Percentiles rank a stretch among this genome's conserved stretches.
phyloP scores from a whole-genome alignment of 2,888 invertebrate genomes.

The Noctua janthina region DNA sequence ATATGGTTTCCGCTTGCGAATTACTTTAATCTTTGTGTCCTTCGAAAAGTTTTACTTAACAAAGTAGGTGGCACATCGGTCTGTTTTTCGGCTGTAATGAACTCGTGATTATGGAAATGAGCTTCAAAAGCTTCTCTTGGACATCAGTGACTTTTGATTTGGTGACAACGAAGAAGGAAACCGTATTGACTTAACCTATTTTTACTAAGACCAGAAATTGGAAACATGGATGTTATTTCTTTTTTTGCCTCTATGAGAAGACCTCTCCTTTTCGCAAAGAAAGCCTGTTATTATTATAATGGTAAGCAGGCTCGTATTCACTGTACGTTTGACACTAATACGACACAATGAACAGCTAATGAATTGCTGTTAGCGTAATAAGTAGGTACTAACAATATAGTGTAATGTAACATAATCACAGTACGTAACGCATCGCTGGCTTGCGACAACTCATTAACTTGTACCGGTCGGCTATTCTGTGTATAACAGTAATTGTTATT shows the following conservation, averaged over 20 bases:
- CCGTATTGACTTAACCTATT: not conserved
- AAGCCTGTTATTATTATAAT: not conserved
- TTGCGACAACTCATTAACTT: constrained; percentile 26
- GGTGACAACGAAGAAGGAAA: not conserved
- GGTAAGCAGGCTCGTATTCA: not conserved
- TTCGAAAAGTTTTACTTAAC: not conserved
- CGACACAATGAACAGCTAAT: constrained; percentile 30
- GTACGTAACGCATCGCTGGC: constrained; percentile 31
- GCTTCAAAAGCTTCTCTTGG: not conserved
- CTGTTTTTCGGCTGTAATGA: not conserved
- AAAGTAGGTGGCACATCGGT: not conserved
- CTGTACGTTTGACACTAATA: constrained; percentile 2
- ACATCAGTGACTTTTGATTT: not conserved
- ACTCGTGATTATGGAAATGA: not conserved
- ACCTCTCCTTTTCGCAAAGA: not conserved
- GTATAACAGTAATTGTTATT: not conserved
- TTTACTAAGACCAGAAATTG: not conserved
- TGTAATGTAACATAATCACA: constrained; percentile 11
- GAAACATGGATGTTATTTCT: not conserved
- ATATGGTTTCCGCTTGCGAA: not conserved
- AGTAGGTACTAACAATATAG: constrained; percentile 6
- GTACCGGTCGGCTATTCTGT: not conserved
- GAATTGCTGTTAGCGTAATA: constrained; percentile 17
- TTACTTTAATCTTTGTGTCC: not conserved
- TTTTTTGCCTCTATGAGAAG: not conserved